Evolutionary conservation across 1,140 invertebrate species (phyloP).

Genomic region (Arctopsyche grandis): DNA sequence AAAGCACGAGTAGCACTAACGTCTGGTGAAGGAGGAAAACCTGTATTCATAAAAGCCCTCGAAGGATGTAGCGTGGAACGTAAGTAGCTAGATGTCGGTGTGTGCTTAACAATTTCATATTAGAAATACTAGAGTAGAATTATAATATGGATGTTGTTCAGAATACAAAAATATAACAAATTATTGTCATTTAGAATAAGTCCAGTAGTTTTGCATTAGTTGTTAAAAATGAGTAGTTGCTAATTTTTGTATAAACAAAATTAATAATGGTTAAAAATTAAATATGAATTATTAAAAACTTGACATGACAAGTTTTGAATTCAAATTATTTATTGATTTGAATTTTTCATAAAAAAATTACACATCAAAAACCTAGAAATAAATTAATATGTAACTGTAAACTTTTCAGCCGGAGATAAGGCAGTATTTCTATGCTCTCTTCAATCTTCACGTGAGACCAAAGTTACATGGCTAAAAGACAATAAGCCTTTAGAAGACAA

Average conservation of each 20-base stretch:
- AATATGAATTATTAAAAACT: neutral
- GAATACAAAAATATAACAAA: no score
- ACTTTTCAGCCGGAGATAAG: conserved; percentile 80
- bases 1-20: conserved; percentile 53
- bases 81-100: conserved; percentile 67
- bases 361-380: no score
- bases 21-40: conserved; percentile 67
- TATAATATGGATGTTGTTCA: no score
- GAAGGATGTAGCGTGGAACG: conserved; percentile 81
- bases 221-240: neutral
- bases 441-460: conserved; percentile 61
- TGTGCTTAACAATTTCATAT: neutral
- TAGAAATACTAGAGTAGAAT: no score
- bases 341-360: neutral
- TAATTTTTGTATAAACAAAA: neutral
- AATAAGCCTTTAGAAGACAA: conserved; percentile 83
- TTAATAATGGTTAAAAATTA: neutral
- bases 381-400: no score
- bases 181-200: no score
- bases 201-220: no score
- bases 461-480: conserved; percentile 90
- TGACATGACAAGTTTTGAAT: neutral
- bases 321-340: neutral
- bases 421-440: conserved; percentile 86
- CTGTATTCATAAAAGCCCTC: conserved; percentile 77